Evolutionary conservation across 2,888 invertebrate species (phyloP).

Genomic region (Toxonevra muliebris): DNA sequence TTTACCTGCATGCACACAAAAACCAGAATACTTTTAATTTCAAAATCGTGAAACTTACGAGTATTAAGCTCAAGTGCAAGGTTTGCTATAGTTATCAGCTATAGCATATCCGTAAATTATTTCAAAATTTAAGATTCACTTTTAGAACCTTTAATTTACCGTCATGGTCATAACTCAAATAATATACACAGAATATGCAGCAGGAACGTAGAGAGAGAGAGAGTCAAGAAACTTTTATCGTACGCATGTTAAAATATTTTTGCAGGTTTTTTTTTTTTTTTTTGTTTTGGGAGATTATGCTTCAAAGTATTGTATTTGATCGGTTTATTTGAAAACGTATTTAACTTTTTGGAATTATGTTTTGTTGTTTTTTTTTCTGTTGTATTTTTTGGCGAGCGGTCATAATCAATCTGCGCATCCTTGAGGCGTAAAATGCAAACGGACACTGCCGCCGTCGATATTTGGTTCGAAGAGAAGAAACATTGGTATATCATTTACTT

Average conservation of each 20-base stretch:
- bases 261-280: no score
- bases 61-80: no score
- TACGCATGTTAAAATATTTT: no score
- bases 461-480: constrained; percentile 37
- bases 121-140: constrained; percentile 14
- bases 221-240: no score
- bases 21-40: constrained; percentile 23
- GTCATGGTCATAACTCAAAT: not conserved
- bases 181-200: not conserved
- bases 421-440: constrained; percentile 55
- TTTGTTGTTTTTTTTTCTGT: no score
- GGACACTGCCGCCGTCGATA: constrained; percentile 48
- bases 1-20: not conserved
- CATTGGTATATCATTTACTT: no score
- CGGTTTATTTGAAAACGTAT: not conserved
- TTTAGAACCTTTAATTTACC: constrained; percentile 16
- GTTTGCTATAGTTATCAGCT: no score
- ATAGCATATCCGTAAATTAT: no score
- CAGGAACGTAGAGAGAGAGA: no score
- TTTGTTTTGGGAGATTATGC: no score
- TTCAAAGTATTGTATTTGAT: no score
- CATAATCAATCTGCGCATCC: constrained; percentile 55
- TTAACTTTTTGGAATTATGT: constrained; percentile 24
- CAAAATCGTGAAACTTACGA: constrained; percentile 16
- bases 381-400: constrained; percentile 16